These are phyloP conservation scores for Phymatocera aterrima DNA, from an alignment of 2,888 invertebrate species.

Conservation along the genomic window DNA sequence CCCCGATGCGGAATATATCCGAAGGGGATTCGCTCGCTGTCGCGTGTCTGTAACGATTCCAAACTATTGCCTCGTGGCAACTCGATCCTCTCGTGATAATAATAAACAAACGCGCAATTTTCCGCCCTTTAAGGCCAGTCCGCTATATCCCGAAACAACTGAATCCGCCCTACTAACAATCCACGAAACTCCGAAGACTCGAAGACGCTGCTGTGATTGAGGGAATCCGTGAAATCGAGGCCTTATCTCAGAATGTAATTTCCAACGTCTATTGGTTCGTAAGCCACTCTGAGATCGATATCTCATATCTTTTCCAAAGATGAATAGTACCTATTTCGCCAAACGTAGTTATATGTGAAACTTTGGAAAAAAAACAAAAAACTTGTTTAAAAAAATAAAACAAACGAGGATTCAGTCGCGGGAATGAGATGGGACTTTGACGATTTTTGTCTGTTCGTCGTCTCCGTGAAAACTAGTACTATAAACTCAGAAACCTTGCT, in stretches of 20 bases:
- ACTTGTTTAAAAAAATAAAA: too few species aligned
- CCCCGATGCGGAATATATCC: slow-evolving; percentile 14
- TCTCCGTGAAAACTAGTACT: not conserved
- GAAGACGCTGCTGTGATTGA: not conserved
- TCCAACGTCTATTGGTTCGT: too few species aligned
- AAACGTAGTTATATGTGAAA: too few species aligned
- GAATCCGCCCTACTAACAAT: slow-evolving; percentile 32
- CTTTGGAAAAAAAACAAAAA: too few species aligned
- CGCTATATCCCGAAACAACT: slow-evolving; percentile 5
- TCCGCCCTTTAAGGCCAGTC: not conserved
- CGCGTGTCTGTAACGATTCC: slow-evolving; percentile 41
- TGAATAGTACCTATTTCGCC: too few species aligned
- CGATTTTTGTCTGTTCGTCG: too few species aligned
- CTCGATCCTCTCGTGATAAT: slow-evolving; percentile 26
- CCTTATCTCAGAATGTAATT: not conserved
- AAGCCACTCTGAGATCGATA: too few species aligned
- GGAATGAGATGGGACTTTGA: too few species aligned
- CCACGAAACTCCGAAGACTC: slow-evolving; percentile 11
- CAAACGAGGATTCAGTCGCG: too few species aligned
- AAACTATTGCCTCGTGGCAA: not conserved
- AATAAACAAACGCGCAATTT: slow-evolving; percentile 30
- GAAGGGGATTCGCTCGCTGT: slow-evolving; percentile 23
- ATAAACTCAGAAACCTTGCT: not conserved
- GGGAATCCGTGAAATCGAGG: not conserved
- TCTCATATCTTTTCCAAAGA: too few species aligned